phyloP scores from a whole-genome alignment of 1,140 invertebrate genomes.

The Halesus radiatus region DNA sequence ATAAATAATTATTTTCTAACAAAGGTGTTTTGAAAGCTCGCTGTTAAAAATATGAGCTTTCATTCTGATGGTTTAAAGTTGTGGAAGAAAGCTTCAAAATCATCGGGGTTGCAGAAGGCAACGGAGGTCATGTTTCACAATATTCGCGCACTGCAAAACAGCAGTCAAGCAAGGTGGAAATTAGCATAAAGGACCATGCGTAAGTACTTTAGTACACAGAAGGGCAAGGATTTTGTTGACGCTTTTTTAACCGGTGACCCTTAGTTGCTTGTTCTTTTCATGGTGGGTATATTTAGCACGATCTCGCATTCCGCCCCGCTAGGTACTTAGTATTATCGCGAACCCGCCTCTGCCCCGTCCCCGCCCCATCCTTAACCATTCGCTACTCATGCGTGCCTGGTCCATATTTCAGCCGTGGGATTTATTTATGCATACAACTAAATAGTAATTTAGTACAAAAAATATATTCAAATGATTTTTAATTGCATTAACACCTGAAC shows the following conservation, averaged over 20 bases:
- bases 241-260: conserved; percentile 1
- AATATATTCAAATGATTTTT: too few species aligned
- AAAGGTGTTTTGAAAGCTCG: conserved; percentile 1
- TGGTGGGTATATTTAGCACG: neutral
- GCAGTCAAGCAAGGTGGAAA: neutral
- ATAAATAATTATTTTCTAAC: too few species aligned
- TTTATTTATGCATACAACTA: conserved; percentile 8
- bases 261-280: conserved; percentile 4
- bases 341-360: conserved; percentile 12
- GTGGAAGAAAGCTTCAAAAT: conserved; percentile 37
- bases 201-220: neutral
- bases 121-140: neutral
- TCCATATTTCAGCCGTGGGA: neutral
- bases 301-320: conserved; percentile 19
- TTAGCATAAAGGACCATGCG: neutral
- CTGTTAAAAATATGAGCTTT: conserved; percentile 27
- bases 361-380: neutral
- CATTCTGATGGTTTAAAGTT: conserved; percentile 22
- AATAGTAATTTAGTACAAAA: too few species aligned
- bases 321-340: conserved; percentile 11
- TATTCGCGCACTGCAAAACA: neutral
- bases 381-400: conserved; percentile 15
- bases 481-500: too few species aligned
- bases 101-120: conserved; percentile 18
- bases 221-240: neutral